These are phyloP conservation scores for Poecile montanus DNA, from an alignment of 2,797 vertebrate genomes.

Conservation along the genomic window DNA sequence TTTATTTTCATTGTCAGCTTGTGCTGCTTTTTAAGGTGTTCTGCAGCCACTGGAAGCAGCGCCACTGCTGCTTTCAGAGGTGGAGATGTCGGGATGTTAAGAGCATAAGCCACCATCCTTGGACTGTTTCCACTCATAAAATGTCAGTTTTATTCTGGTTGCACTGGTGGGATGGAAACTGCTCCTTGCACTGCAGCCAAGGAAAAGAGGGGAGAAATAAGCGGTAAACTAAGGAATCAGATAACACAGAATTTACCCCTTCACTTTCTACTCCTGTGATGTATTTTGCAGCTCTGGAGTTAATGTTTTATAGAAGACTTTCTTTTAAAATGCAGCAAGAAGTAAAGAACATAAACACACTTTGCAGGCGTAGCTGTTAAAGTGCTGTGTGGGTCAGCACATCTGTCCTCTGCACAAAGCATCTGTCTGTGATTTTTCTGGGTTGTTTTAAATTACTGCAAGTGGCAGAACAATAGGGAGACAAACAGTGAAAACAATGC, in stretches of 20 bases:
- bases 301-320: background rate
- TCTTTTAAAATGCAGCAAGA: background rate
- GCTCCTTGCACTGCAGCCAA: background rate
- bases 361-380: background rate
- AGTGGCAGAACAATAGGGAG: slow-evolving; percentile 42
- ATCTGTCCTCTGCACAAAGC: background rate
- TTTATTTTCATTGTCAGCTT: slow-evolving; percentile 68
- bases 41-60: slow-evolving; percentile 35
- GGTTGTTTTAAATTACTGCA: slow-evolving; percentile 23
- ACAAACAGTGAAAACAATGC: slow-evolving; percentile 45
- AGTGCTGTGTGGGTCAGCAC: background rate
- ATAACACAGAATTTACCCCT: background rate
- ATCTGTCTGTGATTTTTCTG: background rate
- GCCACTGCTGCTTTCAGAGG: background rate
- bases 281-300: background rate
- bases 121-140: slow-evolving; percentile 51
- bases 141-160: slow-evolving; percentile 28
- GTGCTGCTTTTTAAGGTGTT: slow-evolving; percentile 61
- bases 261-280: background rate
- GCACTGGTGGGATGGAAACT: background rate
- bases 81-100: slow-evolving; percentile 57
- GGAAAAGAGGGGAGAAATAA: slow-evolving; percentile 22
- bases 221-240: slow-evolving; percentile 7
- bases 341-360: background rate
- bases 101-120: slow-evolving; percentile 44